phyloP scores from a whole-genome alignment of 2,113 vertebrate species.

The Carassius gibelio region DNA sequence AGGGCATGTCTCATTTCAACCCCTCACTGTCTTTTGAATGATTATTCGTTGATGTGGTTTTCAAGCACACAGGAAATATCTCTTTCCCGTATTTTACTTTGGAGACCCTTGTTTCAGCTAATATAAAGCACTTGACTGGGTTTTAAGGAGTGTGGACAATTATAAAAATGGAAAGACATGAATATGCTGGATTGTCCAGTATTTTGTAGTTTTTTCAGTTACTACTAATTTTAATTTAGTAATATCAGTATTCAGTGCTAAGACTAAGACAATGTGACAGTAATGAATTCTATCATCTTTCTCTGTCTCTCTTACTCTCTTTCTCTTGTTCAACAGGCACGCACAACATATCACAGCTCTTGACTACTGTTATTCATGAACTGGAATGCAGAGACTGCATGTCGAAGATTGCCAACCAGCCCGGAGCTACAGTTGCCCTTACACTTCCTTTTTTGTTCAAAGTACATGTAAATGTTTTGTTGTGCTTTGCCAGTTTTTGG shows the following conservation, averaged over 20 bases:
- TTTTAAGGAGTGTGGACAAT: background rate
- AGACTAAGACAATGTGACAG: background rate
- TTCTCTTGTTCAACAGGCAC: background rate
- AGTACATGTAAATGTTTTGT: conserved; percentile 22
- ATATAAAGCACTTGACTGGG: background rate
- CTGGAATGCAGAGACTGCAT: background rate
- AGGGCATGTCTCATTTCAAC: conserved; percentile 3
- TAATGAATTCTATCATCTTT: background rate
- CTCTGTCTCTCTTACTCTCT: background rate
- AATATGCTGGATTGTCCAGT: background rate
- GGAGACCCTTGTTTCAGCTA: background rate
- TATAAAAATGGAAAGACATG: background rate
- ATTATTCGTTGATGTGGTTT: conserved; percentile 10
- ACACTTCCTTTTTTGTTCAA: background rate
- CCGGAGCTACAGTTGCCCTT: background rate
- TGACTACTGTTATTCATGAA: background rate
- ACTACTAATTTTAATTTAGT: background rate
- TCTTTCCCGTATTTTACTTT: background rate
- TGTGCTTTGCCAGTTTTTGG: background rate
- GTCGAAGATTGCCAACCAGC: background rate
- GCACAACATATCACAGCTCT: background rate
- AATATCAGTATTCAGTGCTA: background rate
- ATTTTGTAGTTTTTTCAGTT: background rate
- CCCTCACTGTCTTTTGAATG: background rate
- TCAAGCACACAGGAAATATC: background rate